Evolutionary conservation across 2,888 invertebrate genomes (phyloP).

Genomic region (Helicoverpa assulta): DNA sequence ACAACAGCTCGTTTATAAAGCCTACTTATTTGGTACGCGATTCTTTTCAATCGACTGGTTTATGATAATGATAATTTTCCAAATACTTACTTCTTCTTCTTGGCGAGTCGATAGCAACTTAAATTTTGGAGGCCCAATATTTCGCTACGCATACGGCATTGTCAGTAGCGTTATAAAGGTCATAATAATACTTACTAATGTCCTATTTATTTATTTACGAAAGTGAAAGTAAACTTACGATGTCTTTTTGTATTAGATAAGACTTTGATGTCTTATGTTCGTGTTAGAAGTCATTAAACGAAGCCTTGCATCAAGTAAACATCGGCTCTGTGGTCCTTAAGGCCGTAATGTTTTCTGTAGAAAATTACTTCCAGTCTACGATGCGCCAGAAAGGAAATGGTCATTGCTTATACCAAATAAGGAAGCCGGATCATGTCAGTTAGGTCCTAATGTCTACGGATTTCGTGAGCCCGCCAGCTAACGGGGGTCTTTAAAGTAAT

Average conservation of each 20-base stretch:
- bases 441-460: slow-evolving; percentile 69
- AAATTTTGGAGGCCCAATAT: no score
- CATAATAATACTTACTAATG: slow-evolving; percentile 4
- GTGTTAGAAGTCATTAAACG: slow-evolving; percentile 54
- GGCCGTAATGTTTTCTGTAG: slow-evolving; percentile 57
- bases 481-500: slow-evolving; percentile 71
- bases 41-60: slow-evolving; percentile 2
- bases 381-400: slow-evolving; percentile 56
- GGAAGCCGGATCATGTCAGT: slow-evolving; percentile 67
- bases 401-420: slow-evolving; percentile 70
- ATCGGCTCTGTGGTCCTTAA: slow-evolving; percentile 56
- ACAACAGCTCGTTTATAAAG: slow-evolving; percentile 47
- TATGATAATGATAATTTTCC: slow-evolving; percentile 18
- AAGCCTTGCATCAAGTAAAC: slow-evolving; percentile 45
- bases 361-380: slow-evolving; percentile 54
- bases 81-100: not conserved
- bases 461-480: slow-evolving; percentile 70
- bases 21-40: slow-evolving; percentile 29
- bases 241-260: slow-evolving; percentile 38
- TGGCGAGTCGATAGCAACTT: no score
- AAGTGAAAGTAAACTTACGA: slow-evolving; percentile 30
- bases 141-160: no score
- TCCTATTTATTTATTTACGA: slow-evolving; percentile 13
- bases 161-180: no score
- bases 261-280: slow-evolving; percentile 48